Conservation (phyloP, 2,888 invertebrate species). For the Linyphia triangularis region DNA sequence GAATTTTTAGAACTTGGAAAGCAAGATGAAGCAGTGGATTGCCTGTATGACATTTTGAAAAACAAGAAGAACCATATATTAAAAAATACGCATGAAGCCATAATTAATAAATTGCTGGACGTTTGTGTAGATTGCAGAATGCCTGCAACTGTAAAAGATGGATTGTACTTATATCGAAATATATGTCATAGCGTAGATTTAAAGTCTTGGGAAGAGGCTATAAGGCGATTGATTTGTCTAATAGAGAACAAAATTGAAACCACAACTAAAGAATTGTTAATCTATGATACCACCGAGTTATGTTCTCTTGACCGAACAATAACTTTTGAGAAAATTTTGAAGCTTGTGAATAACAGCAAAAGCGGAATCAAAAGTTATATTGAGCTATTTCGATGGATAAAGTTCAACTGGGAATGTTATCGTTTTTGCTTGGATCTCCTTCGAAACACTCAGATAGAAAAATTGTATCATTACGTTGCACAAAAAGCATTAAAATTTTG, state of each 20-base stretch:
- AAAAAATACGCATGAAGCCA: conserved; percentile 34
- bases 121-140: conserved; percentile 49
- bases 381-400: conserved; percentile 22
- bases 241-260: conserved; percentile 37
- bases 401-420: conserved; percentile 62
- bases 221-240: neutral
- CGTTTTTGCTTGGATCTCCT: conserved; percentile 54
- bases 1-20: conserved; percentile 48
- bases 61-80: conserved; percentile 24
- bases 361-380: neutral
- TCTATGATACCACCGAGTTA: neutral
- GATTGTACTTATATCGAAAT: conserved; percentile 39
- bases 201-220: conserved; percentile 55
- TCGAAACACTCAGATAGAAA: conserved; percentile 19
- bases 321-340: conserved; percentile 11
- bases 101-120: conserved; percentile 41
- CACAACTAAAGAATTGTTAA: conserved; percentile 1
- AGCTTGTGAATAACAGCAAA: neutral
- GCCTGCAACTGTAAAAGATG: conserved; percentile 53
- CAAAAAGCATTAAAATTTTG: conserved; percentile 48
- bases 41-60: conserved; percentile 48
- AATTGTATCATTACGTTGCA: conserved; percentile 44
- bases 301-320: neutral
- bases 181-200: conserved; percentile 36
- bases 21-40: conserved; percentile 42